Conservation (phyloP, 2,113 vertebrate species). For the Trematocara marginatum region DNA sequence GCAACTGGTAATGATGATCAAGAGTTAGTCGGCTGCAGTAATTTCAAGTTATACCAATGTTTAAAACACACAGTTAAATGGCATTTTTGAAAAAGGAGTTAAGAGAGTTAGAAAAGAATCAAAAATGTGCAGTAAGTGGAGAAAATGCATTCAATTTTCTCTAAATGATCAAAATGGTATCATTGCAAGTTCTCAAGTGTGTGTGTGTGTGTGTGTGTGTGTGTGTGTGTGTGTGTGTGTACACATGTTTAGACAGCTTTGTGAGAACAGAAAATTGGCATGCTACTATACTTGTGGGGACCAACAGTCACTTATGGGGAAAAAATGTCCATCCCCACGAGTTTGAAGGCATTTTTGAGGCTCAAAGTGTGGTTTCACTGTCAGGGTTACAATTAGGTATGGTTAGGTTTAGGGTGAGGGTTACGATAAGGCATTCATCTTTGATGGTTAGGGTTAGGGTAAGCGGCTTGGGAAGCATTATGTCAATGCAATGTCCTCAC, state of each 20-base stretch:
- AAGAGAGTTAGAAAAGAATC: not conserved
- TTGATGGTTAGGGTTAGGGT: not conserved
- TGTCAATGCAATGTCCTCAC: not conserved
- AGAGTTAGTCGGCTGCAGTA: not conserved
- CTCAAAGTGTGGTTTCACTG: not conserved
- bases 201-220: not conserved
- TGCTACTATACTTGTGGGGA: no score
- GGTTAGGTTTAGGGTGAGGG: not conserved
- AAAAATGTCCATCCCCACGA: not conserved
- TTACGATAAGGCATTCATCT: not conserved
- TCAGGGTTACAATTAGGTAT: not conserved
- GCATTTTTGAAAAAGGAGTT: not conserved
- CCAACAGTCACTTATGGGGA: not conserved
- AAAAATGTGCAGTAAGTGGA: not conserved
- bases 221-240: no score
- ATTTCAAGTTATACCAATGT: conserved; percentile 5
- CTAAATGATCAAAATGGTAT: not conserved
- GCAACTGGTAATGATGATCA: not conserved
- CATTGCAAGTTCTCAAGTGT: not conserved
- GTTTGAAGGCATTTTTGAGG: no score
- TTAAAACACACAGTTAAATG: not conserved
- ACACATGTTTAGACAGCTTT: no score
- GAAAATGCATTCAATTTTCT: not conserved
- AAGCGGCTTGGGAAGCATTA: not conserved
- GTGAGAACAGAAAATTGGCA: no score